A percentile compares a stretch with the other conserved stretches of the same genome.
These are phyloP conservation scores for Odontocerum albicorne DNA, from an alignment of 2,888 invertebrate species.

Conservation along the genomic window DNA sequence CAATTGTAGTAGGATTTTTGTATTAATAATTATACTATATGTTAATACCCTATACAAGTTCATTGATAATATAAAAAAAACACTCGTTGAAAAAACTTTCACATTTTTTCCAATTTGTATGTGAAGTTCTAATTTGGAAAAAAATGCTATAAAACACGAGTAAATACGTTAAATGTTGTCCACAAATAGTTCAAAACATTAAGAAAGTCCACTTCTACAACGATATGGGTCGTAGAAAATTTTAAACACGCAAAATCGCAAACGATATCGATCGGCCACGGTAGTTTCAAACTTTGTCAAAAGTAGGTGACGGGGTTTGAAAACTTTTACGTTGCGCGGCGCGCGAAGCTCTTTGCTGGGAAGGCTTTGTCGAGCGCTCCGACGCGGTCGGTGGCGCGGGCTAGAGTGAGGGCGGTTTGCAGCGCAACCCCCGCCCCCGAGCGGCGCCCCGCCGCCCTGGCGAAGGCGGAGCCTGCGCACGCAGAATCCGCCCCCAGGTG, in stretches of 20 bases:
- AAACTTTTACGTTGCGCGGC: conserved; percentile 27
- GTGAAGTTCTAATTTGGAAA: no score
- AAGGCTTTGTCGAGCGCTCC: conserved; percentile 12
- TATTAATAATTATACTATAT: no score
- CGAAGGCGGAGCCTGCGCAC: conserved; percentile 33
- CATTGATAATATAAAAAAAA: no score
- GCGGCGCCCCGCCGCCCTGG: conserved; percentile 45
- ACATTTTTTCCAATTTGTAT: no score
- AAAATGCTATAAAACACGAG: no score
- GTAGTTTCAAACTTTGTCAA: conserved; percentile 24
- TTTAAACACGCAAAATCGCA: conserved; percentile 14
- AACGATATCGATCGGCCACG: conserved; percentile 24
- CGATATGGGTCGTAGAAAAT: background rate
- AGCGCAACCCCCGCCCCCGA: conserved; percentile 32
- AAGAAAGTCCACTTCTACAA: background rate
- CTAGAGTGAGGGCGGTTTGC: conserved; percentile 38
- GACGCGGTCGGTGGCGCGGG: conserved; percentile 41
- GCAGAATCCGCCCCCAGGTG: conserved; percentile 27
- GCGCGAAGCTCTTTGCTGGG: conserved; percentile 2
- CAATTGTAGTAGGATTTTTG: no score
- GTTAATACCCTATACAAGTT: no score
- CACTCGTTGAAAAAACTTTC: no score
- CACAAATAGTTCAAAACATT: conserved; percentile 8
- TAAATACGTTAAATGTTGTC: no score
- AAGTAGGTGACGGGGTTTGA: conserved; percentile 30